Base-by-base conservation (phyloP, 2,113 vertebrate species). In the Cichladusa arquata region DNA sequence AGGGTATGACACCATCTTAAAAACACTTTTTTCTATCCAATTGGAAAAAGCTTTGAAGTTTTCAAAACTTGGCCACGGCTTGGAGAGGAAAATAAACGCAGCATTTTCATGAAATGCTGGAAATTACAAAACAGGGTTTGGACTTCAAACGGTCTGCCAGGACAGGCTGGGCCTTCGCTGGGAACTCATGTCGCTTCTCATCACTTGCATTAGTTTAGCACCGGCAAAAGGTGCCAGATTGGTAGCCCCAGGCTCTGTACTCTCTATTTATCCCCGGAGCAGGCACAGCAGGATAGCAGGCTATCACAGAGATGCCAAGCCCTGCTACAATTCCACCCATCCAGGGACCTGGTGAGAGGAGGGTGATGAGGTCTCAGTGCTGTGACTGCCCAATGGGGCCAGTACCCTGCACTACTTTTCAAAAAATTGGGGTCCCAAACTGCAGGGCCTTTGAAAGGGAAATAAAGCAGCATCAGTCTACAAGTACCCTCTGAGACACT, bases 41-140 rank as follows among this genome's bases (percentile, higher is more conserved):
- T 2, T 50, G 78, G 76, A 97, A 71, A 44, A 67, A 76, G 40
- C 56, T 95, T 89, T 90, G 74, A 92, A 93, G 80, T 58, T 94
- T 91, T 81, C 73, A 91, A 79, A 95, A 92, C 51, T 76, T 82
- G 92, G 72, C 69, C 1, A 0, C 57, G 33, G 17, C 48, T 62
- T 48, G 81, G 36, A 54, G 33, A 84, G n/a, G 62, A 60, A 91
- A 93, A 82, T 53, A 90, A 81, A 91, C 67, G 66, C 64, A 42
- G 72, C 9, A 36, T 57, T 93, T 93, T 83, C 81, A 94, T 67
- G 67, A 96, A 95, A 97, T 70, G 73, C 48, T 94, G 80, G 77
- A 96, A 93, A 87, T 95, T 67, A 91, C 50, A 77, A 92, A 94
- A 96, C 72, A 84, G 9, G 3, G 71, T 44, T 92, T 70, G 91